Base-by-base conservation (phyloP, 2,113 vertebrate species). In the Mormoops blainvillei region DNA sequence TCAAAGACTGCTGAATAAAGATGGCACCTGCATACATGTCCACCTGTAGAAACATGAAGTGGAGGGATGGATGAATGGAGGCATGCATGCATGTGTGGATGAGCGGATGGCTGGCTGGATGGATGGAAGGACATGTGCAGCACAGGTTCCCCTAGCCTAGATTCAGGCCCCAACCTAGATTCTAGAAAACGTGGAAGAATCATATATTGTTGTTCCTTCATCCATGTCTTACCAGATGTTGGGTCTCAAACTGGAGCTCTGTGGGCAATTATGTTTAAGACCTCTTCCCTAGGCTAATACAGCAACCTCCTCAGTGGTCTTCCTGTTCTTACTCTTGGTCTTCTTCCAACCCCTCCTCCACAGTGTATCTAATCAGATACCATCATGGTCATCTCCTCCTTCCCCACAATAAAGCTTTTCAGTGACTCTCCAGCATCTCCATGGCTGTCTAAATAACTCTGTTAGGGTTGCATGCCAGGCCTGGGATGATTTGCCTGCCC, bases 1-100 rank as follows among this genome's bases (percentile, higher is more conserved):
- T 98, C 31, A 99, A 77, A 26, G 99, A 99, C 65, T 99, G 99
- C 98, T 99, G 99, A 74, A 99, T 99, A 95, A 99, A 99, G 88
- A 99, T 97, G 1, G 99, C 99, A 0, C 99, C 99, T 0, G 99
- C 99, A 0, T 99, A 99, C 98, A 99, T 99, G 96, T 99, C 99
- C 16, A 99, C 99, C 99, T 99, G 93, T 0, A 26, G 41, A 68
- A 82, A 92, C 56, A 24, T 3, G 19, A 28, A 68, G 31, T 18
- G 4, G 7, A 65, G 11, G 41, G 24, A 38, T 33, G 33, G 36
- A 41, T 2, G 10, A 22, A n/a, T n/a, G 31, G 28, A 11, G 26
- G 22, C 4, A 36, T 2, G 7, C 24, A 48, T n/a, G 22, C 15
- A 11, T 36, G 13, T 4, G 36, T 36, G 78, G 20, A 48, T 7